Evolutionary conservation across 2,797 vertebrate species (phyloP), one percentile per base, ranked within the genome.

Genomic region (Spatula versicolor): DNA sequence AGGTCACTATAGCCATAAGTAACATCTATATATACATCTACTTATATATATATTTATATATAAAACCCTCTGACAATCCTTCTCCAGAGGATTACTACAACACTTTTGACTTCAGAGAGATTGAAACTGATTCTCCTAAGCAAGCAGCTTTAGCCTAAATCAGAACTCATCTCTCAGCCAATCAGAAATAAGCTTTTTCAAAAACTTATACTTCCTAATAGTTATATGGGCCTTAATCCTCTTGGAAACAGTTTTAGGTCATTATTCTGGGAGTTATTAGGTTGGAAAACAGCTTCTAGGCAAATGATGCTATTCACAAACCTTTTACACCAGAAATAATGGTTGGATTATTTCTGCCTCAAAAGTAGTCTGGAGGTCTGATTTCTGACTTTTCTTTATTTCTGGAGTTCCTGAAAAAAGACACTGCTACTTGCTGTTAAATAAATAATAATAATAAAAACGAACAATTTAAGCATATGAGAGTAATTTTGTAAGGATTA

Each of bases 241-340:
- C 92, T 96, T 90, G 81, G 91, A 98, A 97, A 96, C 90, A 94
- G 90, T 96, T 97, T 97, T 96, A 97, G 93, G 96, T 97, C 95
- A 95, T 97, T 97, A 97, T 98, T 97, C 90, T 7, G 58, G 92
- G 96, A 97, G 96, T 98, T 97, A 98, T 97, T 98, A 97, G 97
- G 97, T 96, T 98, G 96, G 97, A 98, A 98, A 98, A 98, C 73
- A 96, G 97, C 98, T 98, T 96, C 97, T 96, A 97, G 97, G 97
- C 93, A 98, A 98, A 97, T 96, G 93, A 97, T 97, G 97, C 90
- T 97, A 97, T 96, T 98, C 93, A 94, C 95, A 97, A 97, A 97
- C 89, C 93, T 97, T 98, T 97, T 97, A 97, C 96, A 97, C 95
- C 91, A 97, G 96, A 98, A 98, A 98, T 98, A 98, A 98, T 94